phyloP scores from a whole-genome alignment of 2,797 vertebrate species.

The Furcifer pardalis region DNA sequence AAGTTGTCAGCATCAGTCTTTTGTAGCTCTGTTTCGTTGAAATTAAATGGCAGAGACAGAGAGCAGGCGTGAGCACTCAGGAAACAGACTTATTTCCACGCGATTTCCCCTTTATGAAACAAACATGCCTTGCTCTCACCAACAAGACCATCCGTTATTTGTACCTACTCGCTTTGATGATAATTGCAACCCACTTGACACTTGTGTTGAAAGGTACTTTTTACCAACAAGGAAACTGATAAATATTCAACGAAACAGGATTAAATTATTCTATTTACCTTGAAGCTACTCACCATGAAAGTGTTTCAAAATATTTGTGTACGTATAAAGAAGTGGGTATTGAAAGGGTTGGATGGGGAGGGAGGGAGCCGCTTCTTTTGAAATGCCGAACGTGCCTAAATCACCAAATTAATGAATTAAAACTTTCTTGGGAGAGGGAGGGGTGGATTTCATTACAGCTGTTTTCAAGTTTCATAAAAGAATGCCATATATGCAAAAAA shows the following conservation, averaged over 20 bases:
- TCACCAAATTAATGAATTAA: slow-evolving; percentile 44
- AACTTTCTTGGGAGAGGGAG: slow-evolving; percentile 49
- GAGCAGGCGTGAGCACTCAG: slow-evolving; percentile 4
- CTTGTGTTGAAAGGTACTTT: slow-evolving; percentile 56
- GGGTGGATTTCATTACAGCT: background rate
- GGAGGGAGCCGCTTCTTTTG: slow-evolving; percentile 44
- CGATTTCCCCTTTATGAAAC: slow-evolving; percentile 33
- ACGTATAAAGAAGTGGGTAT: slow-evolving; percentile 27
- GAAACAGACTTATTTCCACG: background rate
- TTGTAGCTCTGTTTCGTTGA: slow-evolving; percentile 29
- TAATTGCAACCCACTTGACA: slow-evolving; percentile 67
- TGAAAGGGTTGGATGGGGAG: slow-evolving; percentile 16
- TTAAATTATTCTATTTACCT: slow-evolving; percentile 58
- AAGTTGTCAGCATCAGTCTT: slow-evolving; percentile 36
- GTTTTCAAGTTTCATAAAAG: slow-evolving; percentile 65
- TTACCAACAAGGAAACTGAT: slow-evolving; percentile 63
- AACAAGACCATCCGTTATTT: slow-evolving; percentile 52
- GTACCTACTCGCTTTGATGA: slow-evolving; percentile 61
- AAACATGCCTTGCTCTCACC: slow-evolving; percentile 6
- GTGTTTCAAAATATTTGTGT: slow-evolving; percentile 60
- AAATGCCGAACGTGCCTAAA: slow-evolving; percentile 39
- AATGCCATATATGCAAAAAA: slow-evolving; percentile 69
- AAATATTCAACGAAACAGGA: slow-evolving; percentile 57
- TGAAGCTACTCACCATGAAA: slow-evolving; percentile 52
- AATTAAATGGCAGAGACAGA: slow-evolving; percentile 27